Evolutionary conservation across 2,888 invertebrate genomes (phyloP), one percentile per base, ranked within the genome.

Genomic region (Capitulum mitella): DNA sequence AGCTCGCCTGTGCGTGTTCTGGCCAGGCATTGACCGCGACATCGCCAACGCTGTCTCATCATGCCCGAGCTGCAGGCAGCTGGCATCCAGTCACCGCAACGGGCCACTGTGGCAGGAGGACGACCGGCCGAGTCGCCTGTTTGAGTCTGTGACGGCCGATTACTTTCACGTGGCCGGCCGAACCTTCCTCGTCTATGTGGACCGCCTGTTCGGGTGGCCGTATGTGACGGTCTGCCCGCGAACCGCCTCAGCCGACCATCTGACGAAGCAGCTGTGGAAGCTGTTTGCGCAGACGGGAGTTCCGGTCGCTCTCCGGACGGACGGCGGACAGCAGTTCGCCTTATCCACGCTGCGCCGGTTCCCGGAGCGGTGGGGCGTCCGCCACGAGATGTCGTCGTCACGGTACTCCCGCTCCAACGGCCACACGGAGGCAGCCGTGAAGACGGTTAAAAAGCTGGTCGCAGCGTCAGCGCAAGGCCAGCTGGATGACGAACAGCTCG

Each of bases 11-110:
- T 77, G 58, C 29, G 78, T 80, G 19, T 81, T 78, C 77, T 81
- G 81, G 80, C 81, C 77, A 8, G 48, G 79, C 32, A 79, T 82
- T 6, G 80, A 80, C 58, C 48, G 48, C 19, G 80, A 81, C 6
- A 81, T 82, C 37, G 78, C 79, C 3, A 77, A 78, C 74, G 34
- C 70, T 10, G 77, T 78, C 34, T 48, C 37, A 3, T 6, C 29
- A 12, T 78, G 80, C 46, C n/a, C 1, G 16, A 37, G 29, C 16
- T 80, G 78, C 64, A 78, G 77, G 3, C 40, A 64, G 12, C 48
- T 80, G 14, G n/a, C 43, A 2, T 61, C 77, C 16, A 58, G 78
- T n/a, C 79, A 77, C 16, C 70, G 22, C 2, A 64, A 79, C 29
- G 77, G 77, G 40, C 51, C 64, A 3, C 51, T 51, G 22, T 40